phyloP scores from a whole-genome alignment of 2,113 vertebrate species.

The Carassius auratus region DNA sequence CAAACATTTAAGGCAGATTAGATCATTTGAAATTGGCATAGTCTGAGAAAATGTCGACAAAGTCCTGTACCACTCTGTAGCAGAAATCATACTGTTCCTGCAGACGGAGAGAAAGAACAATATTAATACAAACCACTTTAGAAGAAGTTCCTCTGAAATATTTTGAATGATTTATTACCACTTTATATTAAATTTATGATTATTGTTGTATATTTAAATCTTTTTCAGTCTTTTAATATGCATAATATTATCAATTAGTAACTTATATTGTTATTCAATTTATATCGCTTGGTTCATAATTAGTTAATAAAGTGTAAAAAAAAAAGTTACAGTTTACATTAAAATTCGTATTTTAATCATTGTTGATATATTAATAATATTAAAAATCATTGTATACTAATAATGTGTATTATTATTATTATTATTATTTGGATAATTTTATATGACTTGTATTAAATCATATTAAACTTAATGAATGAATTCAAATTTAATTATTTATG shows the following conservation, averaged over 20 bases:
- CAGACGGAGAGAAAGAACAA: conserved; percentile 53
- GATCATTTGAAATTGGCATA: conserved; percentile 99
- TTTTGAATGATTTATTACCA: background rate
- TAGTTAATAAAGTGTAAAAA: too few relatives aligned
- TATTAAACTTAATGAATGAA: background rate
- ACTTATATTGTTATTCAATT: too few relatives aligned
- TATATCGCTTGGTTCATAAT: too few relatives aligned
- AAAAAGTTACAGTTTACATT: too few relatives aligned
- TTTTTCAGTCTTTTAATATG: too few relatives aligned
- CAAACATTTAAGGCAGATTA: conserved; percentile 86
- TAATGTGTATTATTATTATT: background rate
- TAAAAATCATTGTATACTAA: too few relatives aligned
- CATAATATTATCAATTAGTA: too few relatives aligned
- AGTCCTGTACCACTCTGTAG: conserved; percentile 99
- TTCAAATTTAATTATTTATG: background rate
- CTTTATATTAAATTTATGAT: background rate
- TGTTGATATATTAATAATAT: too few relatives aligned
- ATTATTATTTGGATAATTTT: background rate
- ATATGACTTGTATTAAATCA: background rate
- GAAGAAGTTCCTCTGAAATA: background rate
- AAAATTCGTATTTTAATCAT: too few relatives aligned
- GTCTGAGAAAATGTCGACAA: conserved; percentile 99
- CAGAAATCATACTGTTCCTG: conserved; percentile 99
- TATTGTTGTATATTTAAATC: too few relatives aligned
- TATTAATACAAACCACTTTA: background rate